phyloP scores from a whole-genome alignment of 2,888 invertebrate genomes.

The Neelides folsomi region DNA sequence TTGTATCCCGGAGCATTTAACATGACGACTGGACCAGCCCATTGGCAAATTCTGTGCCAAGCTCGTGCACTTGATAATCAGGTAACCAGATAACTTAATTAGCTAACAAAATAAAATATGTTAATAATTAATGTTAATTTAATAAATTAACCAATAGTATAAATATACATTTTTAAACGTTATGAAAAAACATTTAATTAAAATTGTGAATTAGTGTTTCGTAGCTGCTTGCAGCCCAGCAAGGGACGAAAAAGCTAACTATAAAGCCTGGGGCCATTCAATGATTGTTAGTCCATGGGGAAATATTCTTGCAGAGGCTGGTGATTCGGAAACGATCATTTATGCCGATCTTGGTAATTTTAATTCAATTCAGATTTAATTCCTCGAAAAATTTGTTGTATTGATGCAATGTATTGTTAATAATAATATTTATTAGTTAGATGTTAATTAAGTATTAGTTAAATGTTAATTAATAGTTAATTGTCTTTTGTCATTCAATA shows the following conservation, averaged over 20 bases:
- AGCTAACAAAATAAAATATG: too few relatives aligned
- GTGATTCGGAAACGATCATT: conserved; percentile 55
- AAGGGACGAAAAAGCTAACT: conserved; percentile 53
- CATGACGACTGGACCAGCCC: conserved; percentile 86
- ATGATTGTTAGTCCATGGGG: conserved; percentile 75
- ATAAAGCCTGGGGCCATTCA: conserved; percentile 82
- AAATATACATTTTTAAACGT: too few relatives aligned
- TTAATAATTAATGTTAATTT: too few relatives aligned
- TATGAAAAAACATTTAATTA: too few relatives aligned
- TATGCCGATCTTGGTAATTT: conserved; percentile 59
- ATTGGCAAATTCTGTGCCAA: conserved; percentile 76
- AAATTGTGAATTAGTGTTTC: conserved; percentile 54
- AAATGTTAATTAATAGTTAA: too few relatives aligned
- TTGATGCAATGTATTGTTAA: too few relatives aligned
- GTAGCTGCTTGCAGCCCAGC: conserved; percentile 76
- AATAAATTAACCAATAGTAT: too few relatives aligned
- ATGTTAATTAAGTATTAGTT: too few relatives aligned
- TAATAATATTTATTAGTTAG: too few relatives aligned
- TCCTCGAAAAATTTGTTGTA: too few relatives aligned
- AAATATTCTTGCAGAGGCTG: conserved; percentile 54
- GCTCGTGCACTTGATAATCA: conserved; percentile 79
- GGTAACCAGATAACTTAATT: too few relatives aligned
- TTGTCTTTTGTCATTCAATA: conserved; percentile 35
- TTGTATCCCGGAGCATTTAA: conserved; percentile 93
- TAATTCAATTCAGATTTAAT: too few relatives aligned